Base-by-base conservation (phyloP, 2,113 vertebrate species). In the Odocoileus virginianus region DNA sequence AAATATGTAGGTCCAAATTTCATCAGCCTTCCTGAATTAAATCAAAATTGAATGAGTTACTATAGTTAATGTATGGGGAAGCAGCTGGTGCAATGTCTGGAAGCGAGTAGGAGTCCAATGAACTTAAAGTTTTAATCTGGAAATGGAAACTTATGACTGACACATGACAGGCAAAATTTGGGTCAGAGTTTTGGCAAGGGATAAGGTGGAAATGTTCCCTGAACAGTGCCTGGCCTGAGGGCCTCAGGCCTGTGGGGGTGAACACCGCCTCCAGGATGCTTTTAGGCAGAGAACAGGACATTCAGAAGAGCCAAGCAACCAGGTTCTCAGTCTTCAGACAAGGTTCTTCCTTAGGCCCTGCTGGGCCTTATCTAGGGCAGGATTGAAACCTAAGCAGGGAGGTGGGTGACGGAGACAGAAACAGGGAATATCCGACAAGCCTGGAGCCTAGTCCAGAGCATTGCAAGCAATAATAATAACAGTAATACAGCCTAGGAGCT, bases 131-230 rank as follows among this genome's bases (percentile, higher is more conserved):
- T 78, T 74, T 45, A 52, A 78, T 78, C 55, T 74, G 45, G 9
- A 67, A 87, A 17, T 7, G 79, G 64, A 87, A 83, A 86, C 27
- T 84, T 64, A 25, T 58, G 93, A 88, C 27, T 91, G 84, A 58
- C 84, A 84, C 36, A 36, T 21, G 83, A 52, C n/a, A 78, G n/a
- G 36, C 3, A 60, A 57, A 95, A 86, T 60, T 21, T 79, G 83
- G 79, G 21, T 85, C 28, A 58, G 33, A 28, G 76, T 91, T 93
- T 94, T 82, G 85, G 27, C 40, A 95, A 71, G n/a, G 12, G 81
- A 88, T 36, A 76, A 5, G 3, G 45, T 64, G 14, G 50, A 25
- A 36, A 33, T 6, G 3, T 54, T 45, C 28, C 45, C 58, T 45
- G 2, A 12, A 47, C 25, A n/a, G 5, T 16, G 4, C 21, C 21